A percentile compares a stretch with the other conserved stretches of the same genome.
These are phyloP conservation scores for Hedychridium roseum DNA, from an alignment of 2,888 invertebrate species.

Conservation along the genomic window DNA sequence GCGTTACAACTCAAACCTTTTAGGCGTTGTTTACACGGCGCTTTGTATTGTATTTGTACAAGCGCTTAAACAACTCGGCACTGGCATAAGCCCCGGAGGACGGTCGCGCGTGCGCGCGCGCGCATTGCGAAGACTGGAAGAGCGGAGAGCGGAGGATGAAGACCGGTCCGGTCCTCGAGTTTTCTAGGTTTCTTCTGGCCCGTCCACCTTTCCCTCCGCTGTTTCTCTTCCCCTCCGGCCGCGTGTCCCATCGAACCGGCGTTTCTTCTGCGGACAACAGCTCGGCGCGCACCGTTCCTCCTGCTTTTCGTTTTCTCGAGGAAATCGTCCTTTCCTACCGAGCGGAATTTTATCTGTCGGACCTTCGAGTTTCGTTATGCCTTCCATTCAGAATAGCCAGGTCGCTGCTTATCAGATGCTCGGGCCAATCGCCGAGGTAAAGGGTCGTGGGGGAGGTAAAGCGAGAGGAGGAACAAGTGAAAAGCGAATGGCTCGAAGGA, in stretches of 20 bases:
- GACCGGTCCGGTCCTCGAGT: no score
- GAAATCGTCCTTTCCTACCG: no score
- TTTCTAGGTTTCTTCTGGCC: no score
- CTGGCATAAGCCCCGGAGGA: slow-evolving; percentile 38
- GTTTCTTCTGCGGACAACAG: no score
- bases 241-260: no score
- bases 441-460: not conserved
- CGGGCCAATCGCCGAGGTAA: not conserved
- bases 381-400: slow-evolving; percentile 20
- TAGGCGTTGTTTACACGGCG: slow-evolving; percentile 60
- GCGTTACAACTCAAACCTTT: slow-evolving; percentile 63
- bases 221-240: slow-evolving; percentile 6
- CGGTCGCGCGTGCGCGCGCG: slow-evolving; percentile 37
- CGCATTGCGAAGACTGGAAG: slow-evolving; percentile 41
- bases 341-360: slow-evolving; percentile 26
- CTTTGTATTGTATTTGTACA: slow-evolving; percentile 61
- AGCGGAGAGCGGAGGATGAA: slow-evolving; percentile 35
- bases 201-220: no score
- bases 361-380: slow-evolving; percentile 34
- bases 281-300: no score
- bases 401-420: no score
- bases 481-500: not conserved
- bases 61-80: slow-evolving; percentile 60
- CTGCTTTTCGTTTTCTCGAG: no score
- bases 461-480: not conserved